Evolutionary conservation across 2,797 vertebrate genomes (phyloP).

Genomic region (Numenius phaeopus): DNA sequence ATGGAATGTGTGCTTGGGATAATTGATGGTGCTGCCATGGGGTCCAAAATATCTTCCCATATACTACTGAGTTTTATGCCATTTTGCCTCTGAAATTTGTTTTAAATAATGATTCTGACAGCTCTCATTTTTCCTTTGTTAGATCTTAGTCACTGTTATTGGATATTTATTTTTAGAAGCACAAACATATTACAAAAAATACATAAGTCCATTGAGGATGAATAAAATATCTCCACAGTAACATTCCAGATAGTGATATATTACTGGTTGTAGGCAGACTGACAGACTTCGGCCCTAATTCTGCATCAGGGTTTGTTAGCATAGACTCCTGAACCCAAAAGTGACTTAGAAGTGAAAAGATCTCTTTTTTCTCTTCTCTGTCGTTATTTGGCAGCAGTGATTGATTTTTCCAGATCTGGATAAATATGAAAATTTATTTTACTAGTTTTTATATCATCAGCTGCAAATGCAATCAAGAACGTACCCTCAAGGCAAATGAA

Average conservation of each 20-base stretch:
- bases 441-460: conserved; percentile 65
- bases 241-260: neutral
- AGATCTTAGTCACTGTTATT: conserved; percentile 27
- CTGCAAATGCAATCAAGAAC: conserved; percentile 39
- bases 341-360: conserved; percentile 17
- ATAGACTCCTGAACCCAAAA: neutral
- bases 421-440: conserved; percentile 28
- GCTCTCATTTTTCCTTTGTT: conserved; percentile 61
- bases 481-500: neutral
- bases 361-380: neutral
- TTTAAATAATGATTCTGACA: conserved; percentile 66
- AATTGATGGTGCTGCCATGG: conserved; percentile 1
- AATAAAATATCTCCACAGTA: conserved; percentile 48
- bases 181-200: conserved; percentile 64
- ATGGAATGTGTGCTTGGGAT: neutral
- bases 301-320: neutral
- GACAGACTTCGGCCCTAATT: neutral
- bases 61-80: neutral
- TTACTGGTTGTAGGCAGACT: neutral
- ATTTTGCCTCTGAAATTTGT: conserved; percentile 46
- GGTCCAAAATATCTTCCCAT: neutral
- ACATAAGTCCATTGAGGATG: conserved; percentile 21
- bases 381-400: neutral
- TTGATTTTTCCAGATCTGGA: conserved; percentile 21
- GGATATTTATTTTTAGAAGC: conserved; percentile 61